Conservation (phyloP, 2,113 vertebrate genomes). For the Siphamia tubifer region DNA sequence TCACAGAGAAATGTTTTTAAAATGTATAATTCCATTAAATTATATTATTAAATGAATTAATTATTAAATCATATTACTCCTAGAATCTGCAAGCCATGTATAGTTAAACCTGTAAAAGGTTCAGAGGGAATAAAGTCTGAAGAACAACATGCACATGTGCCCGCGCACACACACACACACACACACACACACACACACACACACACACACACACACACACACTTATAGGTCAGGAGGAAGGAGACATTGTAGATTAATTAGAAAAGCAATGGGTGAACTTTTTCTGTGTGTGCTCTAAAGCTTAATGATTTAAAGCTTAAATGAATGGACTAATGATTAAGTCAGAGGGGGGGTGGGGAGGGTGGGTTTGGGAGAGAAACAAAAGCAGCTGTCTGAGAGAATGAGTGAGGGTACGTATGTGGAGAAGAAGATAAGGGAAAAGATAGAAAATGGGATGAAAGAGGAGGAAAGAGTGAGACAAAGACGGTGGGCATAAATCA, state of each 20-base stretch:
- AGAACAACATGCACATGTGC: too few relatives aligned
- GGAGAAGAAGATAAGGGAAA: constrained; percentile 40
- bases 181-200: background rate
- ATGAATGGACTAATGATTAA: constrained; percentile 57
- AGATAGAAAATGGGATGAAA: constrained; percentile 31
- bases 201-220: background rate
- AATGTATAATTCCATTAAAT: too few relatives aligned
- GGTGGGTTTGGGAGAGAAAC: constrained; percentile 36
- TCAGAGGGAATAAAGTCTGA: background rate
- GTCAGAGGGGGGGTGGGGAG: constrained; percentile 25
- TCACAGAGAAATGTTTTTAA: too few relatives aligned
- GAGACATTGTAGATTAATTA: constrained; percentile 63
- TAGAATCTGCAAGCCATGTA: too few relatives aligned
- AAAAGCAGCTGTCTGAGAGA: constrained; percentile 54
- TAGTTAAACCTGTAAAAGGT: background rate
- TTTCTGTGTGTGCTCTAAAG: constrained; percentile 45
- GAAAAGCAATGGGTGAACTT: constrained; percentile 52
- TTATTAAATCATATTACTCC: too few relatives aligned
- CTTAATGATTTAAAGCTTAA: constrained; percentile 67
- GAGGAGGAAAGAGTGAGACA: constrained; percentile 14
- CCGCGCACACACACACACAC: too few relatives aligned
- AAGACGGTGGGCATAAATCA: constrained; percentile 41
- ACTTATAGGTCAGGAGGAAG: constrained; percentile 19
- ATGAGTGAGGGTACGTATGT: constrained; percentile 32
- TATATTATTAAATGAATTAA: too few relatives aligned